phyloP scores from a whole-genome alignment of 2,797 vertebrate genomes.

The Myripristis murdjan region DNA sequence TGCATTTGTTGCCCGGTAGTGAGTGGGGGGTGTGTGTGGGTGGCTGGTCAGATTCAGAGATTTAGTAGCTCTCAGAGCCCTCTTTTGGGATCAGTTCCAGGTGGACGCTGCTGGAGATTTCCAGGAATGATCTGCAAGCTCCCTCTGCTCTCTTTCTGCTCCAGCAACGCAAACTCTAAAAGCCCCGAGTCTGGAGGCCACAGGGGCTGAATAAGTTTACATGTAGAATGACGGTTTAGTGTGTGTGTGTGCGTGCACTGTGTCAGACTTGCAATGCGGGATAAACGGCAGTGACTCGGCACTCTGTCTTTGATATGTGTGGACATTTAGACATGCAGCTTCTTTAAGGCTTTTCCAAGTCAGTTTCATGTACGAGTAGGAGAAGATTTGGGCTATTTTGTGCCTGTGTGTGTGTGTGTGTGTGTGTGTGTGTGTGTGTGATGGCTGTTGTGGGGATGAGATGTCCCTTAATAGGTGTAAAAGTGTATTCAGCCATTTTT shows the following conservation, averaged over 20 bases:
- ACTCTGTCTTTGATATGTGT: conserved; percentile 12
- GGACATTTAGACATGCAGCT: conserved; percentile 19
- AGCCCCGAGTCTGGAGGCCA: conserved; percentile 24
- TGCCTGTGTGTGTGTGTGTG: background rate
- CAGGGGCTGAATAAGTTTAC: conserved; percentile 41
- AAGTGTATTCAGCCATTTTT: conserved; percentile 25
- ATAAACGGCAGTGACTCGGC: conserved; percentile 20
- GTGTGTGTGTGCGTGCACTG: background rate
- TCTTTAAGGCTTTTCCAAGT: background rate
- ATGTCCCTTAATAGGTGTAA: conserved; percentile 18
- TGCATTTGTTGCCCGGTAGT: conserved; percentile 20
- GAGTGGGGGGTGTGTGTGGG: conserved; percentile 27
- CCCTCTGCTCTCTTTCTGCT: conserved; percentile 33
- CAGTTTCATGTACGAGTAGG: conserved; percentile 3
- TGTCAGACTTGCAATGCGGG: conserved; percentile 31
- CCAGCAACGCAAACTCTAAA: conserved; percentile 14
- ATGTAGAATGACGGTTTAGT: conserved; percentile 44
- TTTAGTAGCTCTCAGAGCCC: conserved; percentile 48
- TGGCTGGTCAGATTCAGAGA: conserved; percentile 48
- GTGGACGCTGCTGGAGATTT: conserved; percentile 74
- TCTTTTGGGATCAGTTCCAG: conserved; percentile 82
- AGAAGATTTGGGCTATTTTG: conserved; percentile 3
- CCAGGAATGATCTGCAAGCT: conserved; percentile 64
- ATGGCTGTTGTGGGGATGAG: conserved; percentile 10
- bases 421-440: conserved; percentile 2